These are phyloP conservation scores for Gasterosteus aculeatus DNA, from an alignment of 2,113 vertebrate species.

Conservation along the genomic window DNA sequence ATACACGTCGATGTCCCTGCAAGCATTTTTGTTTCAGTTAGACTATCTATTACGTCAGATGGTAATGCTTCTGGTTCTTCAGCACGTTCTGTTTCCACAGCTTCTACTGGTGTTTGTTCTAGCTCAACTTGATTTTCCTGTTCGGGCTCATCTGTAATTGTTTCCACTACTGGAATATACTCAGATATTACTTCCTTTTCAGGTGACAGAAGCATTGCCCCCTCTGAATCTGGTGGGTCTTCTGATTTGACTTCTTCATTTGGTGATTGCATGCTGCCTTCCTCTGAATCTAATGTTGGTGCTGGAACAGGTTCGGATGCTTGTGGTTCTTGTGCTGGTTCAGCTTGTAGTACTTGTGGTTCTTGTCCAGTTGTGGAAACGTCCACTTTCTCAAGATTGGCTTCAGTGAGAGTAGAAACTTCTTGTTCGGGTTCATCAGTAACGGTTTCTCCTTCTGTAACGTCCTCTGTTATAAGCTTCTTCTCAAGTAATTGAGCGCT, in stretches of 20 bases:
- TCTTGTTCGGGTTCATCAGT: slow-evolving; percentile 6
- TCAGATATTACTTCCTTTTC: slow-evolving; percentile 15
- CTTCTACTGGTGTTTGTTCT: slow-evolving; percentile 7
- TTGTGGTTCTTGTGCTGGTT: slow-evolving; percentile 9
- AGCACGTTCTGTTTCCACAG: neutral
- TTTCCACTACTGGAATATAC: slow-evolving; percentile 6
- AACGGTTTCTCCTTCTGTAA: slow-evolving; percentile 2
- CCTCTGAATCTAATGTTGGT: slow-evolving; percentile 1
- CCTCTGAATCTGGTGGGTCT: neutral
- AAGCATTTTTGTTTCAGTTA: slow-evolving; percentile 4
- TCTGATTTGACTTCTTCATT: slow-evolving; percentile 12
- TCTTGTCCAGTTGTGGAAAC: slow-evolving; percentile 2
- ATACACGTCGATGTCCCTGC: neutral
- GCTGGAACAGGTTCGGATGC: neutral
- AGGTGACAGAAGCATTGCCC: neutral
- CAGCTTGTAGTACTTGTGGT: neutral
- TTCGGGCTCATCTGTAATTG: slow-evolving; percentile 1
- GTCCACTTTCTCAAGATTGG: neutral
- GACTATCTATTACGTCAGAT: neutral
- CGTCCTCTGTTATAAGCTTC: slow-evolving; percentile 11
- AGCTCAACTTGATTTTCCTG: slow-evolving; percentile 5
- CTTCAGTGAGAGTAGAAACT: neutral
- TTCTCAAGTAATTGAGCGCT: slow-evolving; percentile 1
- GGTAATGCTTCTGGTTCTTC: slow-evolving; percentile 4
- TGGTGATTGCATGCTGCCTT: neutral